Evolutionary conservation across 35 echinoderm and acorn worm genomes (phyloP), one percentile per base, ranked within the genome.

Genomic region (Strongylocentrotus purpuratus): DNA sequence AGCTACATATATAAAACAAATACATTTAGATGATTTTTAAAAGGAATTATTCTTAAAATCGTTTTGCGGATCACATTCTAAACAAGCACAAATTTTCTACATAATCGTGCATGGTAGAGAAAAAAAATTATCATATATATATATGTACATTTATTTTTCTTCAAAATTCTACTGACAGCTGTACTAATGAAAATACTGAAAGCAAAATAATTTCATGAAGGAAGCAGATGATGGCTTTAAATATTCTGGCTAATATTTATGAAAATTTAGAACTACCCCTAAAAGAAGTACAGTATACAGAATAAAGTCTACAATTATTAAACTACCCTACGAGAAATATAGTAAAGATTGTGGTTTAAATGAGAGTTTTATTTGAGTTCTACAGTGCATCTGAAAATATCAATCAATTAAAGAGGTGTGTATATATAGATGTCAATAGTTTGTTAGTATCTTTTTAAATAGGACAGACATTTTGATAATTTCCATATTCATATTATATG

Each of bases 131-230:
- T 78, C 61, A 71, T 78, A 78, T 28, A 78, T 25, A 18, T 78
- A 78, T 59, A 17, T 59, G 52, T 78, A 78, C 65, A 78, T 28
- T 9, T 78, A 78, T 78, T 78, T 78, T 78, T 78, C 17, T 78
- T 78, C 6, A 78, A 45, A 46, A 46, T 41, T 45, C 87, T 89
- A 89, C 6, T 25, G 85, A 95, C 46, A 88, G 61, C 31, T 48
- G 58, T 17, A 86, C 47, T 41, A 41, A 28, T 88, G 45, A 15
- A 46, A 90, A 41, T 48, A 46, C n/a, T 33, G 45, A 48, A 47
- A 33, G 32, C 78, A 95, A 85, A 95, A 10, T 89, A 95, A 90
- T 46, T 18, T 71, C 55, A 95, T n/a, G 31, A 93, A 5, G 22
- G 12, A 59, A 46, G 90, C 90, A 94, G 50, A 48, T 48, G 33